Base-by-base conservation (phyloP, 2,888 invertebrate genomes). In the Ochropleura plecta region DNA sequence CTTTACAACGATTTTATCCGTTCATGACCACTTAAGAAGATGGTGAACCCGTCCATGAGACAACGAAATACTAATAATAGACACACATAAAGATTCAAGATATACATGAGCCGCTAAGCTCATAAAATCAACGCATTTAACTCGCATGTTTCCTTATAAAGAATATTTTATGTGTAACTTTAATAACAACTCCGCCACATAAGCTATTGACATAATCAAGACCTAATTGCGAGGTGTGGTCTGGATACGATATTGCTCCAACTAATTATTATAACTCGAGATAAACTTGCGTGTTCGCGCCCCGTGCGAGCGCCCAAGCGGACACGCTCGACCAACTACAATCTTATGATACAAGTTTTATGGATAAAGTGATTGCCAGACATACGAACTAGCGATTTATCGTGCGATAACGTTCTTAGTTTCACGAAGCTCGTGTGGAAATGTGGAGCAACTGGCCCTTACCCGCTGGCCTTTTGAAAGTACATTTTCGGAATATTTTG, bases 161-260 rank as follows among this genome's bases (percentile, higher is more conserved):
- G 90, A 86, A 82, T 73, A 79, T 87, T 88, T 86, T 87, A 86
- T 89, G 81, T 86, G 84, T 75, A 82, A 74, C 80, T 82, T 78
- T 88, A 85, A 86, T 88, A 85, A 81, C 82, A 86, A 82, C 81
- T 72, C 60, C 30, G 68, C 82, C 68, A 76, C 73, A 82, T 88
- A 91, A 88, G 87, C 86, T 89, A 89, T 90, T 89, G 89, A 90
- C 88, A 91, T 92, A 93, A 93, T 92, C 89, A 88, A 90, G 88
- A 88, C 86, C 90, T 94, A 94, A 94, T 93, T 92, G 92, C 91
- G 82, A 92, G 93, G 93, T 93, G 94, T 92, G 93, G 92, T 90
- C 88, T 89, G 67, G 78, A 82, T 89, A 90, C 88, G 88, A 91
- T 91, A 93, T 92, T 90, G 88, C 91, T 88, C 62, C 14, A 75